Evolutionary conservation across 2,888 invertebrate species (phyloP), one percentile per base, ranked within the genome.

Genomic region (Lordiphosa fenestrarum): DNA sequence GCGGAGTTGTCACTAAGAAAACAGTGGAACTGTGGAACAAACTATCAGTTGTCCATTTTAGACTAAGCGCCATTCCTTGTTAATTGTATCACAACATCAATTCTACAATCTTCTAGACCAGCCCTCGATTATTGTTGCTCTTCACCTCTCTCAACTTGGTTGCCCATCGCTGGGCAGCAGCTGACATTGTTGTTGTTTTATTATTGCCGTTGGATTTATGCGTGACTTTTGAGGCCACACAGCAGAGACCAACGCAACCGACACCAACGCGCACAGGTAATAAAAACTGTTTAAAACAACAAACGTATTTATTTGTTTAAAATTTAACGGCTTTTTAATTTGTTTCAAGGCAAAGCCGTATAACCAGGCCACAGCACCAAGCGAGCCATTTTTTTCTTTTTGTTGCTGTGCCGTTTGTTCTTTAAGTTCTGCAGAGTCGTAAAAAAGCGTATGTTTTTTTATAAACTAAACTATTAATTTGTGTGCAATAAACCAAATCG

Each of bases 251-350:
- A 49, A 42, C 15, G 15, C 15, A 21, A 33, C 25, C 13, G 30
- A 46, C 69, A 62, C 59, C 56, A 49, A 67, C 53, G 66, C 53
- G 66, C 54, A 59, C 78, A 84, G 84, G 82, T 77, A 84, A 78
- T 78, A 78, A 78, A 77, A 76, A 46, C 51, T 81, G 81, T 84
- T 78, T 84, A 84, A 78, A 81, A 63, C 53, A 80, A 80, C 80
- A 76, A 40, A 47, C 65, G 39, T 81, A 81, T 78, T 84, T 78
- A 81, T 78, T 84, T 78, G 63, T 62, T 66, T 78, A 71, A 58
- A 64, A 65, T 76, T 68, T 73, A 83, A 76, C 68, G 76, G 58
- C 50, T 63, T 68, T 80, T 71, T 63, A 61, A 65, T 83, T 76
- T 73, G 73, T 68, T 66, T 76, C 73, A 81, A 81, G 69, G 84